These are phyloP conservation scores for Yponomeuta evonymella DNA, from an alignment of 2,888 invertebrate genomes.

Conservation along the genomic window DNA sequence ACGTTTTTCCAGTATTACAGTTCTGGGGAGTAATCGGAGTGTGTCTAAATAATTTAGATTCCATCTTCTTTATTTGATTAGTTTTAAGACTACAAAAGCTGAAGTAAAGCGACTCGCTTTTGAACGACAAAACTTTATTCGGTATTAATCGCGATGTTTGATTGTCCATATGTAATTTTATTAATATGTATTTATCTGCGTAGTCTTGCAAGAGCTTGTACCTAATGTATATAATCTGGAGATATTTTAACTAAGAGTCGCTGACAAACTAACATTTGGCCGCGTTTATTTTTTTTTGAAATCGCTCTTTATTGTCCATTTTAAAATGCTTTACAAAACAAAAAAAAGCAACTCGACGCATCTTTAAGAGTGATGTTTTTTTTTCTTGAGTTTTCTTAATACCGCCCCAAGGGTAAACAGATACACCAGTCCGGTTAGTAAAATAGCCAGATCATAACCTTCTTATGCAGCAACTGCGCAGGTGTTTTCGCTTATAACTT, in stretches of 20 bases:
- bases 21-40: constrained; percentile 43
- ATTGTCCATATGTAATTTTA: constrained; percentile 22
- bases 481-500: not conserved
- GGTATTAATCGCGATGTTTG: constrained; percentile 28
- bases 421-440: not conserved
- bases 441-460: not conserved
- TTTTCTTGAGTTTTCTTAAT: too few relatives aligned
- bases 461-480: not conserved
- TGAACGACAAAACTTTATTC: constrained; percentile 14
- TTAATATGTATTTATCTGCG: constrained; percentile 21
- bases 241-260: not conserved
- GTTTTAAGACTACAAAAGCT: constrained; percentile 15
- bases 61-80: constrained; percentile 24
- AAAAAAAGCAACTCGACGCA: too few relatives aligned
- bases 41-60: constrained; percentile 24
- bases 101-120: constrained; percentile 15
- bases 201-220: not conserved
- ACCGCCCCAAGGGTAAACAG: not conserved
- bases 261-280: too few relatives aligned
- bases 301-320: too few relatives aligned
- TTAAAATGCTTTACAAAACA: too few relatives aligned
- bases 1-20: constrained; percentile 53
- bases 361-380: too few relatives aligned
- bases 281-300: too few relatives aligned
- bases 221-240: not conserved